Conservation (phyloP, 2,113 vertebrate species). For the Spermophilus dauricus region DNA sequence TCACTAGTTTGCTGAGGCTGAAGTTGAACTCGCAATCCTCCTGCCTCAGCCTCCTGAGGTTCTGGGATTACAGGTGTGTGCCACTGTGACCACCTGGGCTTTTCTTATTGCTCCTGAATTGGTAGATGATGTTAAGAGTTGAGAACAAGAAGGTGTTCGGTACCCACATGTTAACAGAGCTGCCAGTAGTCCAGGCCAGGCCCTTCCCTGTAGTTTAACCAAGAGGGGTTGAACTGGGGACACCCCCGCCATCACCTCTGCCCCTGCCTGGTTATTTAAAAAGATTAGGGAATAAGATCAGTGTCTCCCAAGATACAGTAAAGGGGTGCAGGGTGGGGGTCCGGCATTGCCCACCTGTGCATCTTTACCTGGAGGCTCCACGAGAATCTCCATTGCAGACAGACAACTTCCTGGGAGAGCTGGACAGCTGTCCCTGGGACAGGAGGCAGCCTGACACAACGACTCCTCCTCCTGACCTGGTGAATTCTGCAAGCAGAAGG, state of each 20-base stretch:
- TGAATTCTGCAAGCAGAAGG: not conserved
- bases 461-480: not conserved
- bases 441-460: not conserved
- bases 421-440: not conserved
- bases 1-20: too few relatives aligned
- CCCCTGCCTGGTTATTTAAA: not conserved
- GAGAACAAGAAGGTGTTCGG: not conserved
- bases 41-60: too few relatives aligned
- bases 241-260: not conserved
- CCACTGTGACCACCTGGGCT: not conserved
- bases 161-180: not conserved
- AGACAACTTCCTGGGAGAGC: not conserved
- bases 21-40: too few relatives aligned
- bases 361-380: not conserved
- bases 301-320: not conserved
- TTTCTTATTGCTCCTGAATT: not conserved
- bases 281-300: not conserved
- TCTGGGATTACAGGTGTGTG: too few relatives aligned
- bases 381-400: too few relatives aligned
- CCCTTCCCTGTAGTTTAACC: not conserved
- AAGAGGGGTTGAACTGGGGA: not conserved
- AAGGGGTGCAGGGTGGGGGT: accelerated
- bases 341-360: accelerated
- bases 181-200: not conserved
- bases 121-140: not conserved